Percentiles rank a stretch among this genome's conserved stretches.
Conservation (phyloP, 92 coral and sea anemone genomes). For the Zoanthus solanderi region DNA sequence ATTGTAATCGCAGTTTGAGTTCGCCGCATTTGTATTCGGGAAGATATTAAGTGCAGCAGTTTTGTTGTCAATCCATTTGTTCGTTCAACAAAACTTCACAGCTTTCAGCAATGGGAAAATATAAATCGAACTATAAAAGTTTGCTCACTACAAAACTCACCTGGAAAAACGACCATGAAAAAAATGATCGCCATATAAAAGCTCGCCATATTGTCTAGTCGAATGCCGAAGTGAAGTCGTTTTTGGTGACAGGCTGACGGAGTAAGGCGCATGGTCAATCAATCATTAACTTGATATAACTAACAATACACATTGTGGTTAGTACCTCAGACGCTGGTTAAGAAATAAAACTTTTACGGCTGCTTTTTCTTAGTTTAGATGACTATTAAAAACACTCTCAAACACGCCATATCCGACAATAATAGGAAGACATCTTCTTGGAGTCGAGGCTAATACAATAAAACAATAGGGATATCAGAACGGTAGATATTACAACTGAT, state of each 20-base stretch:
- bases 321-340: background rate
- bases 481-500: background rate
- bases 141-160: background rate
- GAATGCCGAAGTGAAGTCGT: slow-evolving; percentile 12
- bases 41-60: background rate
- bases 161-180: background rate
- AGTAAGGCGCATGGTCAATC: background rate
- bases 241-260: slow-evolving; percentile 1
- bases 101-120: slow-evolving; percentile 66
- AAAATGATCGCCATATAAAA: background rate
- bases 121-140: slow-evolving; percentile 81
- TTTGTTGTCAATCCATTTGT: slow-evolving; percentile 6
- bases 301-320: background rate
- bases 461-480: background rate
- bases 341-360: background rate
- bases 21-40: background rate
- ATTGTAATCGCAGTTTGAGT: background rate
- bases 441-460: slow-evolving; percentile 11
- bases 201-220: slow-evolving; percentile 35
- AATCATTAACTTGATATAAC: background rate
- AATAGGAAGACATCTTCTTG: background rate
- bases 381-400: background rate
- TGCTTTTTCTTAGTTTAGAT: background rate
- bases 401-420: background rate
- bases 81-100: slow-evolving; percentile 69